phyloP scores from a whole-genome alignment of 2,888 invertebrate genomes.

The Macaria liturata region DNA sequence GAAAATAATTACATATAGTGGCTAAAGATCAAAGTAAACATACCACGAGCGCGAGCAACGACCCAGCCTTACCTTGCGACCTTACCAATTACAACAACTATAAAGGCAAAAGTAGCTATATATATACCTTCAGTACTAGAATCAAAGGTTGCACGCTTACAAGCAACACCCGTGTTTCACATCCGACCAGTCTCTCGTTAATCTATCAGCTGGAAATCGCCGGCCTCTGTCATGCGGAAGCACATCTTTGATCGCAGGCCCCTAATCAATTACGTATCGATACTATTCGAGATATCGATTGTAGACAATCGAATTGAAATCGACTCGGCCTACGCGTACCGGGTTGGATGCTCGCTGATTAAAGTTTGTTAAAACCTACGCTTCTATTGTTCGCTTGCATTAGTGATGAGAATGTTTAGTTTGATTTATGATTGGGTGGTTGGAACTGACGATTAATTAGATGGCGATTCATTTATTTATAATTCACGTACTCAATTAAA shows the following conservation, averaged over 20 bases:
- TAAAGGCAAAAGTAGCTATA: constrained; percentile 1
- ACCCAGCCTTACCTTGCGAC: too few relatives aligned
- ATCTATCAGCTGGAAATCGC: constrained; percentile 51
- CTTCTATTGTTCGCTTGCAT: constrained; percentile 41
- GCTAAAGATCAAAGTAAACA: too few relatives aligned
- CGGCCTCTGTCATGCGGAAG: constrained; percentile 65
- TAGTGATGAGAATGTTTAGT: constrained; percentile 23
- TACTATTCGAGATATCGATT: constrained; percentile 42
- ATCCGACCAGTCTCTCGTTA: constrained; percentile 48
- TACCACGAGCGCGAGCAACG: too few relatives aligned
- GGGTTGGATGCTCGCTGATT: constrained; percentile 42
- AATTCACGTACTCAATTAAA: too few relatives aligned
- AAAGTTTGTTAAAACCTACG: constrained; percentile 52
- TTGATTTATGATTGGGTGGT: neutral
- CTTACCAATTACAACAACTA: neutral
- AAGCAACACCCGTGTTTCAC: constrained; percentile 38
- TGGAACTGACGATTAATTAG: too few relatives aligned
- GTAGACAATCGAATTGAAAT: constrained; percentile 53
- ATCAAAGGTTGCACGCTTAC: constrained; percentile 33
- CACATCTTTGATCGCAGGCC: constrained; percentile 68
- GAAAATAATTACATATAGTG: too few relatives aligned
- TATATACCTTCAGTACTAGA: constrained; percentile 8
- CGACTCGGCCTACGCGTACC: constrained; percentile 62
- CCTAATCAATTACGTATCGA: constrained; percentile 69
- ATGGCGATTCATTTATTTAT: too few relatives aligned